A percentile compares a stretch with the other conserved stretches of the same genome.
phyloP scores from a whole-genome alignment of 2,888 invertebrate species.

The Invenusta paracnida region DNA sequence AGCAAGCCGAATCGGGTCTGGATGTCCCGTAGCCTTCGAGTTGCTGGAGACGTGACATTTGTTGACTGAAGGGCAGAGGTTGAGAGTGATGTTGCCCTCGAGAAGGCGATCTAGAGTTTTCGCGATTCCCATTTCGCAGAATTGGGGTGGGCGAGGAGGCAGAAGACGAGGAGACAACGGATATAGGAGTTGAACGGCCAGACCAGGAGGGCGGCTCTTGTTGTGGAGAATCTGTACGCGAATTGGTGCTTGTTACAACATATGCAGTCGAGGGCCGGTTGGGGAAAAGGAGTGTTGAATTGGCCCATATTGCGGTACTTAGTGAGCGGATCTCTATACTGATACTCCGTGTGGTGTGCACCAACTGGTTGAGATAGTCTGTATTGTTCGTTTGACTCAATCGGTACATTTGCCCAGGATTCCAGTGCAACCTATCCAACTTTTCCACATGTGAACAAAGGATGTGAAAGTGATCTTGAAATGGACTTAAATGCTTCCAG shows the following conservation, averaged over 20 bases:
- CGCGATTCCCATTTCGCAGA: neutral
- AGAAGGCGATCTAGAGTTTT: neutral
- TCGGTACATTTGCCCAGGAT: neutral
- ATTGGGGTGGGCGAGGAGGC: neutral
- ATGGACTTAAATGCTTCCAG: conserved; percentile 51
- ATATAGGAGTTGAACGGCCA: neutral
- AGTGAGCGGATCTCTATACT: conserved; percentile 18
- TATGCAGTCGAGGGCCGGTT: neutral
- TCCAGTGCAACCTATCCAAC: conserved; percentile 59
- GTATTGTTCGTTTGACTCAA: neutral
- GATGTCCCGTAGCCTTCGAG: neutral
- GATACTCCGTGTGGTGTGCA: conserved; percentile 13
- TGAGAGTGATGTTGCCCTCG: too few relatives aligned
- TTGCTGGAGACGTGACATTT: neutral
- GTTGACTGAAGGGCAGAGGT: neutral
- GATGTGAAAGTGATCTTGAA: conserved; percentile 48
- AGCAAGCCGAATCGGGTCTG: neutral
- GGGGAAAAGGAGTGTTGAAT: conserved; percentile 3
- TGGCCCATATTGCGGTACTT: neutral
- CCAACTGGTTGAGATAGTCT: neutral
- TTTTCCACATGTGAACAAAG: conserved; percentile 65
- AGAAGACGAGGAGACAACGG: too few relatives aligned
- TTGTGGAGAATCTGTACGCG: neutral
- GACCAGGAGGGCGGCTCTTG: neutral
- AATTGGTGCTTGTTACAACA: neutral